Evolutionary conservation across 2,888 invertebrate genomes (phyloP), one percentile per base, ranked within the genome.

Genomic region (Ornithoptera priamus): DNA sequence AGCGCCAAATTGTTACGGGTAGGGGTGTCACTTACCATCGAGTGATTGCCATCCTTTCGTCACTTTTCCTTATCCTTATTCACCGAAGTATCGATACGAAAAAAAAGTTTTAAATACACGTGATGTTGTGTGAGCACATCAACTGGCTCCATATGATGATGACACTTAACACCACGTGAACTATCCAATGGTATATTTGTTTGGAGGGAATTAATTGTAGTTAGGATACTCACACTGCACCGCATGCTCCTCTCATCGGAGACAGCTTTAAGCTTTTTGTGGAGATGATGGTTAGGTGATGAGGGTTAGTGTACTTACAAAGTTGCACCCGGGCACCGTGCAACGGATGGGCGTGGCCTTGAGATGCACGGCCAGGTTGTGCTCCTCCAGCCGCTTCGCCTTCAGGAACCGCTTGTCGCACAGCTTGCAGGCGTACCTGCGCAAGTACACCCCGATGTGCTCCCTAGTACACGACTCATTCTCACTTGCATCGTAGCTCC

Each of bases 361-460:
- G 0, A 89, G 75, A n/a, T 91, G 91, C 0, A 89, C 84, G 0
- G 90, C 90, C 2, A 83, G 62, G 17, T 82, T 78, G 77, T 91
- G 91, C 22, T 91, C 91, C 1, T 81, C 72, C 1, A 91, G 72
- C 0, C 91, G 81, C 0, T 78, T 74, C 0, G 86, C 84, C 56
- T 87, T 87, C 58, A 80, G 79, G 77, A 91, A 92, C 46, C 77
- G 75, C 73, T 88, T 87, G 70, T 81, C 85, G 72, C 91, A 92
- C 0, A 81, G 57, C 0, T 72, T 59, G 62, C 90, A 90, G 12
- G 81, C 83, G 76, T 85, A 81, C 64, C 90, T 89, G 70, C 2
- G 24, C 36, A 30, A 30, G 30, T 30, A 30, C 30, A 30, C 5
- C 3, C 30, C 5, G 2, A 30, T 30, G 30, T 30, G 30, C 4